Conservation (phyloP, 2,797 vertebrate genomes). For the Gobionotothen gibberifrons region DNA sequence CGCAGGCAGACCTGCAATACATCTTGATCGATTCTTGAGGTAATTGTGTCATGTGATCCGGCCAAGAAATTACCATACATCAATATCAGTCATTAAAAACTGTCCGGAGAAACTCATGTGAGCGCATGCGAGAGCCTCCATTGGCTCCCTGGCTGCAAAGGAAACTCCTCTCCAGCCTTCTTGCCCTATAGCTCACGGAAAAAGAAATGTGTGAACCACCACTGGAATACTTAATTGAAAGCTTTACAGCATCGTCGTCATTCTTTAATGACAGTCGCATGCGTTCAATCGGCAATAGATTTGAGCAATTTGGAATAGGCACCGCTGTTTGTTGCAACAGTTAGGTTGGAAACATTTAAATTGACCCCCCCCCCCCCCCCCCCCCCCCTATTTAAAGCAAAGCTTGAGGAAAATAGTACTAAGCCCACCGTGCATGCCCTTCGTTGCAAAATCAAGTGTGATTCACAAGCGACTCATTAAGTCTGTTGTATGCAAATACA, state of each 20-base stretch:
- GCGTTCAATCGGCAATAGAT: constrained; percentile 34
- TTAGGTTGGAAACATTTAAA: constrained; percentile 55
- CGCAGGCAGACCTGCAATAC: constrained; percentile 99
- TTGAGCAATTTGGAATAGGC: constrained; percentile 25
- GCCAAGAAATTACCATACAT: constrained; percentile 99
- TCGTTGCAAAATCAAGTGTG: constrained; percentile 7
- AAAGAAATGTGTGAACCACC: constrained; percentile 76
- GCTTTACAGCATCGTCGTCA: constrained; percentile 58
- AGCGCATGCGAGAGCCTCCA: constrained; percentile 78
- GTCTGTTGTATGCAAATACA: constrained; percentile 42
- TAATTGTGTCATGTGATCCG: constrained; percentile 99
- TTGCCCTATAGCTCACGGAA: constrained; percentile 70
- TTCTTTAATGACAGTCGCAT: constrained; percentile 46
- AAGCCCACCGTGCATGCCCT: constrained; percentile 34
- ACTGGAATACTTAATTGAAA: constrained; percentile 77
- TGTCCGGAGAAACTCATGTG: constrained; percentile 83
- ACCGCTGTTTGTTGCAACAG: constrained; percentile 58
- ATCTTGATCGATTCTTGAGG: constrained; percentile 99
- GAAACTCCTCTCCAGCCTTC: constrained; percentile 82
- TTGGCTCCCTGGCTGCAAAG: constrained; percentile 82
- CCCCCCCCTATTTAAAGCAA: constrained; percentile 7
- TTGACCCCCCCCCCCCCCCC: constrained; percentile 35
- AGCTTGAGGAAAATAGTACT: constrained; percentile 30
- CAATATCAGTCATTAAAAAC: constrained; percentile 96
- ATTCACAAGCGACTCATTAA: constrained; percentile 43